Evolutionary conservation across 30 jellyfish, hydroid and myxozoan species (phyloP), one percentile per base, ranked within the genome.

Genomic region (Pelagia noctiluca): DNA sequence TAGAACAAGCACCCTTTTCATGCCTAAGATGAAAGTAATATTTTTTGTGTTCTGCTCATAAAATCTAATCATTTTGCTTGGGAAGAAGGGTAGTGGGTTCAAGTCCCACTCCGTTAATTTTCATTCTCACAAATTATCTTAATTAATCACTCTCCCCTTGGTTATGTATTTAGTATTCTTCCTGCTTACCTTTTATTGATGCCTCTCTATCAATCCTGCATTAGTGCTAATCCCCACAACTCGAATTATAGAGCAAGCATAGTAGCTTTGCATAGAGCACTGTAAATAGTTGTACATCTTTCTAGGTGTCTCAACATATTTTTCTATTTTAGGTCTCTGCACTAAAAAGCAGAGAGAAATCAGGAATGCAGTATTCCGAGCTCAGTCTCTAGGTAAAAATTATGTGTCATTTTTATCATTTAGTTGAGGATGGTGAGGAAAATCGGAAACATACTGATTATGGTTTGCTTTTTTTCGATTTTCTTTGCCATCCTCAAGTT

Each of bases 301-400:
- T n/a, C n/a, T n/a, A n/a, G n/a, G n/a, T n/a, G n/a, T n/a, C n/a
- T n/a, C n/a, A n/a, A 25, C 8, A 1, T 38, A 22, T 65, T 33
- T 57, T 32, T 11, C 32, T 77, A 0, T 42, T 64, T 60, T 30
- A 88, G 97, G 98, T 11, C 71, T 92, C 36, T 92, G 98, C 81
- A 79, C 33, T 4, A 82, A 65, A 53, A 92, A 92, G 63, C 98
- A 92, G 61, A 74, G 34, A 24, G 98, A 92, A 70, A 53, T 92
- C 0, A 48, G 92, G 25, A 30, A 80, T 29, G 93, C 93, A 1
- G 86, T 92, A 4, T 38, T 66, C 49, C 71, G 98, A 72, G 92
- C 98, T 3, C 62, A 93, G 37, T 32, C 62, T 29, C 50, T 81
- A 7, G 98, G 97, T 89, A 47, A 49, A 63, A 8, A 50, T 50